Base-by-base conservation (phyloP, 1,140 invertebrate species). In the Euwallacea similis region DNA sequence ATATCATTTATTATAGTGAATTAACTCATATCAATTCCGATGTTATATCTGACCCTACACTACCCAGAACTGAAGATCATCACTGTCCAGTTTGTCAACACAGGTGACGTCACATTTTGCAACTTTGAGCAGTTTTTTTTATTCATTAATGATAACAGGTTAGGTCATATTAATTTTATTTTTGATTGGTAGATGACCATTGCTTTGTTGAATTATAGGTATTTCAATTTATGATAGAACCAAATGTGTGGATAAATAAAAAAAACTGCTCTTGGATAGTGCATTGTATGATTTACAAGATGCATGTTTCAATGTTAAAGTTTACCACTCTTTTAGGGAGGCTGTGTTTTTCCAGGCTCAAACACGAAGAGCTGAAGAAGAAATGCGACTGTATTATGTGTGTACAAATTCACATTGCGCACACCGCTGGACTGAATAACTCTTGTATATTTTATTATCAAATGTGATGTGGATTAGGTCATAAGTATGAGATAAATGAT, bases 301-400 rank as follows among this genome's bases (percentile, higher is more conserved):
- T 4, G 4, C 21, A 33, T 33, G 21, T 33, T 33, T 33, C 21
- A 33, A 33, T 33, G 21, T 33, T 33, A n/a, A n/a, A n/a, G n/a
- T n/a, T n/a, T n/a, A 61, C 9, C 3, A n/a, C 43, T 66, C 42
- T 72, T 73, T 44, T 60, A 81, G 80, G 56, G 80, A 81, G 67
- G 80, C 80, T 11, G 80, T 81, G 66, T 81, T 81, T 71, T 81
- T 97, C 79, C 94, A 97, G 86, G 93, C 95, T 0, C 96, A 98
- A 82, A 98, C 95, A 7, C 85, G 95, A 77, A 87, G 96, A 80
- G 96, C 96, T 79, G 97, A 99, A 86, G 97, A 99, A 80, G 97
- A 98, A 83, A 99, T 99, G 98, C 89, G 96, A 85, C 87, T 99
- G 16, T 99, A 99, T 83, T 99, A 99, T 82, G 98, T 99, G 0